These are phyloP conservation scores for Eidolon dupreanum DNA, from an alignment of 2,797 vertebrate species.

Conservation along the genomic window DNA sequence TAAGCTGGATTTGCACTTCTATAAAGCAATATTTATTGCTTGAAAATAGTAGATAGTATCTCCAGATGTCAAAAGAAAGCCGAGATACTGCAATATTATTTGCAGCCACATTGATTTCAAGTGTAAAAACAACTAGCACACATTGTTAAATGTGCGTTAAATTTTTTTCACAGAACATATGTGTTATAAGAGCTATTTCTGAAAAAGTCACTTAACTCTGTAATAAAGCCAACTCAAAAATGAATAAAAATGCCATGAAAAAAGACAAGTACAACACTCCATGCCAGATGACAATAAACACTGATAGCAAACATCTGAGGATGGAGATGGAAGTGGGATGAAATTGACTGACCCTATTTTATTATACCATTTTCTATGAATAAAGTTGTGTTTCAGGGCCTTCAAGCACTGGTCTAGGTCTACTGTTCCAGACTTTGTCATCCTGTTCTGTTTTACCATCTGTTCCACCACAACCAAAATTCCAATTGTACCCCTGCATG, in stretches of 20 bases:
- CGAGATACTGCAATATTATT: background rate
- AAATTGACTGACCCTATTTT: background rate
- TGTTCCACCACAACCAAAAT: background rate
- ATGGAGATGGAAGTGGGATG: background rate
- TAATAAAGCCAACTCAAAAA: background rate
- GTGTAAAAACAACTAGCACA: background rate
- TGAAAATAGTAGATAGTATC: background rate
- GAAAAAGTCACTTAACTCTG: background rate
- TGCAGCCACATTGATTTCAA: background rate
- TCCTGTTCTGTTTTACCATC: background rate
- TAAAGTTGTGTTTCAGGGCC: background rate
- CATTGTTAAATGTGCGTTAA: background rate
- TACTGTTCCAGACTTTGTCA: background rate
- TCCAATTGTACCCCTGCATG: accelerated
- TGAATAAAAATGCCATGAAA: background rate
- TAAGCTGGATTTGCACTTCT: background rate
- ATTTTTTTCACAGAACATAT: background rate
- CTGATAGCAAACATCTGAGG: background rate
- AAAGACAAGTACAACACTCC: background rate
- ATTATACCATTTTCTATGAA: background rate
- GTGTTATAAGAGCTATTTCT: background rate
- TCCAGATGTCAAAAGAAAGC: background rate
- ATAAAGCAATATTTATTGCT: background rate
- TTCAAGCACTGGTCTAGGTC: background rate
- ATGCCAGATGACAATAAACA: background rate